These are phyloP conservation scores for Mesorhabditis spiculigera DNA, from an alignment of 2,888 invertebrate species.

Conservation along the genomic window DNA sequence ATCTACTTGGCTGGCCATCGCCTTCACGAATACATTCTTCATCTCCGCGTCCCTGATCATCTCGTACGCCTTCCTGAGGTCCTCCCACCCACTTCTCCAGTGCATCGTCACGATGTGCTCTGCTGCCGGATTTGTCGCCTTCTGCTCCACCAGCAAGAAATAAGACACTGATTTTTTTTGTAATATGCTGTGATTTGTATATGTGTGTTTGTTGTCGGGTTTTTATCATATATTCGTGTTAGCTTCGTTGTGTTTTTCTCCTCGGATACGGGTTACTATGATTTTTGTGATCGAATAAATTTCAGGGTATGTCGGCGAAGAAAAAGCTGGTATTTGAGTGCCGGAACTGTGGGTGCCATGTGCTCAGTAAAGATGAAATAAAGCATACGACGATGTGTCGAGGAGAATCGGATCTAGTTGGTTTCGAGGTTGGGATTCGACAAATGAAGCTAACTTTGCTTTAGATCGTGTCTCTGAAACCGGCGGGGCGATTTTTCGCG, in stretches of 20 bases:
- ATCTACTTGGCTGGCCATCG: not conserved
- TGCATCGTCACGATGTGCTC: not conserved
- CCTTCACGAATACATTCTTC: not conserved
- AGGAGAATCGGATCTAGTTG: not conserved
- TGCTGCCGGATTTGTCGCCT: conserved; percentile 6
- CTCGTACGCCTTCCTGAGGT: not conserved
- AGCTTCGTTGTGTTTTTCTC: too few species aligned
- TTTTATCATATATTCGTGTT: too few species aligned
- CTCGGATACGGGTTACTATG: not conserved
- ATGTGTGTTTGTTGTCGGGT: too few species aligned
- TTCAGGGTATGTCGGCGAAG: conserved; percentile 21
- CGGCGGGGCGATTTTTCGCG: conserved; percentile 7
- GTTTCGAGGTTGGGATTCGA: not conserved
- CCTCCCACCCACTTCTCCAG: not conserved
- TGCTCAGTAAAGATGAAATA: conserved; percentile 24
- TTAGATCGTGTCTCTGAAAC: conserved; percentile 8
- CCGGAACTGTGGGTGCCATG: conserved; percentile 18
- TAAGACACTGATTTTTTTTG: not conserved
- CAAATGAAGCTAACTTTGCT: not conserved
- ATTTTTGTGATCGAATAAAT: conserved; percentile 1
- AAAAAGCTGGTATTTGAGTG: conserved; percentile 29
- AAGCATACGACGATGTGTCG: conserved; percentile 14
- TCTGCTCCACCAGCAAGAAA: not conserved
- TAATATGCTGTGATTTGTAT: too few species aligned
- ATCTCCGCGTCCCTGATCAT: not conserved